Evolutionary conservation across 23 tunicate genomes (phyloP).

Genomic region (Botrylloides violaceus): DNA sequence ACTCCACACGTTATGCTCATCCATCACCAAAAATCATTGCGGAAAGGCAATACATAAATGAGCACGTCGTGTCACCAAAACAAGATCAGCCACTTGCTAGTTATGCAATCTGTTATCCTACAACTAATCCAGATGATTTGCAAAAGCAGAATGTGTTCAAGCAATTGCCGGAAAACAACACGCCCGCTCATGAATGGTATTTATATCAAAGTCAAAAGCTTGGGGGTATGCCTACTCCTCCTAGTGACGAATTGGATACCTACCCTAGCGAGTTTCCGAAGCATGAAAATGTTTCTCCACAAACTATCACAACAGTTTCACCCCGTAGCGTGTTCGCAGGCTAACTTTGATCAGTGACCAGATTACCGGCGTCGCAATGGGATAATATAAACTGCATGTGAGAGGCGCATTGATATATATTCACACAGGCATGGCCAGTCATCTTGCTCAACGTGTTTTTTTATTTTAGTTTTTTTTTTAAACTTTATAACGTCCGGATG

Average conservation of each 20-base stretch:
- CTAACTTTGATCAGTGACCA: too few species aligned
- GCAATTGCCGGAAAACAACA: background rate
- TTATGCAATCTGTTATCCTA: background rate
- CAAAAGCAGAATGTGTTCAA: background rate
- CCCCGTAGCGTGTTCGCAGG: too few species aligned
- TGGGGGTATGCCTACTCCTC: conserved; percentile 28
- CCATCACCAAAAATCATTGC: background rate
- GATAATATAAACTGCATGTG: too few species aligned
- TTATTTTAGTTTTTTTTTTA: too few species aligned
- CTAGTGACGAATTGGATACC: conserved; percentile 30
- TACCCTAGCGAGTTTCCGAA: too few species aligned
- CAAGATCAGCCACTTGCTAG: background rate
- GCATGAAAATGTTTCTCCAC: too few species aligned
- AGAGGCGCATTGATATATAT: too few species aligned
- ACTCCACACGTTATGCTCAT: background rate
- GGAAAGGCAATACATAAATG: background rate
- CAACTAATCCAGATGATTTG: background rate
- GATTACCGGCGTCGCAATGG: too few species aligned
- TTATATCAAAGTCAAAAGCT: conserved; percentile 17
- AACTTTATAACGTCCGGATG: too few species aligned
- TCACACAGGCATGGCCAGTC: too few species aligned
- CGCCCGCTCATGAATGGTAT: conserved; percentile 13
- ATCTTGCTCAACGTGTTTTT: too few species aligned
- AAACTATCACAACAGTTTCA: too few species aligned
- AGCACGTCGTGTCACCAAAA: conserved; percentile 1